Evolutionary conservation across 2,797 vertebrate species (phyloP).

Genomic region (Sphenodon punctatus): DNA sequence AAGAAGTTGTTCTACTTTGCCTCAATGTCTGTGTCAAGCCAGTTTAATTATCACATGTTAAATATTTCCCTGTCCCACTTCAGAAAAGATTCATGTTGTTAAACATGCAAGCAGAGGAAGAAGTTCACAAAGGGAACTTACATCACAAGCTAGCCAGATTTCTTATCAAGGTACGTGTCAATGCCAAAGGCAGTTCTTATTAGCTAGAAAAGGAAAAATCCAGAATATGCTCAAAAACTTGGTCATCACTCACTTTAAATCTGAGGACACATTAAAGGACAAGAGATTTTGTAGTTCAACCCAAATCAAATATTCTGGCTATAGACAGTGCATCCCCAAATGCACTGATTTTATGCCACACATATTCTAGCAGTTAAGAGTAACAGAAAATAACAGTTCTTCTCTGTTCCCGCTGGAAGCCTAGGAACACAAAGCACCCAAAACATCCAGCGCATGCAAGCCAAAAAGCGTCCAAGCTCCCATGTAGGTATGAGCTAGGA

Average conservation of each 20-base stretch:
- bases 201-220: slow-evolving; percentile 18
- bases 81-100: neutral
- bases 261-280: neutral
- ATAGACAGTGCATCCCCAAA: accelerated
- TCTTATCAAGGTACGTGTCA: slow-evolving; percentile 19
- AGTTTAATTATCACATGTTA: neutral
- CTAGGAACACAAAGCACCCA: neutral
- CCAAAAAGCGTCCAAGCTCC: neutral
- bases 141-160: slow-evolving; percentile 47
- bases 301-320: neutral
- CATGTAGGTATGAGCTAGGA: neutral
- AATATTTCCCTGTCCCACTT: neutral
- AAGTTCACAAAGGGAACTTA: slow-evolving; percentile 19
- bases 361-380: accelerated
- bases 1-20: slow-evolving; percentile 3
- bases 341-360: accelerated
- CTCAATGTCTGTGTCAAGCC: neutral
- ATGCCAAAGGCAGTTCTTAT: neutral
- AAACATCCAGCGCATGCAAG: neutral
- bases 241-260: neutral
- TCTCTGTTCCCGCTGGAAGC: accelerated
- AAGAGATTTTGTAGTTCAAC: neutral
- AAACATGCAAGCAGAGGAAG: slow-evolving; percentile 9
- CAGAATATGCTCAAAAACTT: neutral
- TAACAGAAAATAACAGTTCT: accelerated